phyloP scores from a whole-genome alignment of 1,140 invertebrate genomes.

The Leptopilina clavipes region DNA sequence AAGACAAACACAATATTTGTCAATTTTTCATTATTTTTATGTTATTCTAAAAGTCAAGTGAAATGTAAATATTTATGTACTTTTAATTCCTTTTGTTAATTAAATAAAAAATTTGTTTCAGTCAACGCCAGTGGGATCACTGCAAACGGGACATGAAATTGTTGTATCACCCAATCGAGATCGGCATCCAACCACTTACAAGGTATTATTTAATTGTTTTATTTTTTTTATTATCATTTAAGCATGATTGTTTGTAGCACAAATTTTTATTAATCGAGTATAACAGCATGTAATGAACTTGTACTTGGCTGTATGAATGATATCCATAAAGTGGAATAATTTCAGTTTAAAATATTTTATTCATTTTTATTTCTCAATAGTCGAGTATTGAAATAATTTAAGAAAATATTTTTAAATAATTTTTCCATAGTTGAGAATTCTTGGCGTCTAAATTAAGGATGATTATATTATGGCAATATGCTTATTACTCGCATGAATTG shows the following conservation, averaged over 20 bases:
- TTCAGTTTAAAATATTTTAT: slow-evolving; percentile 41
- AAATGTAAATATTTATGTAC: too few species aligned
- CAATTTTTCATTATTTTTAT: too few species aligned
- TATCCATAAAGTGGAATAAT: slow-evolving; percentile 6
- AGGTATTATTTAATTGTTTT: slow-evolving; percentile 77
- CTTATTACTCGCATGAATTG: slow-evolving; percentile 28
- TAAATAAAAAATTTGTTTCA: slow-evolving; percentile 70
- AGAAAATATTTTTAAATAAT: neutral
- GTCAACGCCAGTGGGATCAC: slow-evolving; percentile 93
- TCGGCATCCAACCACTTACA: slow-evolving; percentile 85
- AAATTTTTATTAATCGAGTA: slow-evolving; percentile 61
- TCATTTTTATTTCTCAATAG: neutral
- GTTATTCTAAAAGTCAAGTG: slow-evolving; percentile 31
- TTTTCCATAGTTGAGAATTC: neutral
- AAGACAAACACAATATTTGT: too few species aligned
- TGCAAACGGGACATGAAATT: slow-evolving; percentile 91
- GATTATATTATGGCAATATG: neutral
- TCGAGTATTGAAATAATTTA: neutral
- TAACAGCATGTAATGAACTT: slow-evolving; percentile 69
- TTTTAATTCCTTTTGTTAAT: slow-evolving; percentile 43
- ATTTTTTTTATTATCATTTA: too few species aligned
- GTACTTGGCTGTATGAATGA: slow-evolving; percentile 23
- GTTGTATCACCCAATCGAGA: slow-evolving; percentile 92
- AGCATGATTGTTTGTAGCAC: slow-evolving; percentile 65
- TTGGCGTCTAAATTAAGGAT: neutral